These are phyloP conservation scores for Silvanus unidentatus DNA, from an alignment of 2,888 invertebrate species.

Conservation along the genomic window DNA sequence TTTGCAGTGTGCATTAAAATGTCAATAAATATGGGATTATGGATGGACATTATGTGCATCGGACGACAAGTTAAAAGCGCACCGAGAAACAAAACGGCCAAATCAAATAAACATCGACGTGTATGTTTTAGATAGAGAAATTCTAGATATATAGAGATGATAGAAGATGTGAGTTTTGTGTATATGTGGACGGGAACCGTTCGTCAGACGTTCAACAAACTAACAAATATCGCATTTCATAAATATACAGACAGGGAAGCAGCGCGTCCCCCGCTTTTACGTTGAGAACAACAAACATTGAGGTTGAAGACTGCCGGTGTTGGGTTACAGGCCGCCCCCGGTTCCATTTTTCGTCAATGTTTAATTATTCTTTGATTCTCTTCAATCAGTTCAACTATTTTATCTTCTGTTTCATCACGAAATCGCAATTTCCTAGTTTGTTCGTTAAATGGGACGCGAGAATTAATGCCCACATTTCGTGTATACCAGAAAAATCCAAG, in stretches of 20 bases:
- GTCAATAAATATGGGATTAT: constrained; percentile 20
- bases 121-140: too few relatives aligned
- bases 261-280: constrained; percentile 18
- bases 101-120: constrained; percentile 17
- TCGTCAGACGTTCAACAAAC: constrained; percentile 33
- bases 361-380: too few relatives aligned
- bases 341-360: too few relatives aligned
- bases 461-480: too few relatives aligned
- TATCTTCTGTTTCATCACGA: too few relatives aligned
- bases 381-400: too few relatives aligned
- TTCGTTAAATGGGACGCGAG: too few relatives aligned
- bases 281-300: constrained; percentile 35
- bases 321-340: too few relatives aligned
- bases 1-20: constrained; percentile 22
- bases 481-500: too few relatives aligned
- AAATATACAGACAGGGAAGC: constrained; percentile 23
- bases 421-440: too few relatives aligned
- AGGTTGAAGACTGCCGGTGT: constrained; percentile 24
- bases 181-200: constrained; percentile 19
- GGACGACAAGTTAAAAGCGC: constrained; percentile 16
- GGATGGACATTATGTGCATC: constrained; percentile 7
- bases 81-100: constrained; percentile 14
- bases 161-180: background rate
- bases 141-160: constrained; percentile 4
- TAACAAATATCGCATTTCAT: constrained; percentile 37